A percentile compares a stretch with the other conserved stretches of the same genome.
phyloP scores from a whole-genome alignment of 2,888 invertebrate genomes.

The Clepsis dumicolana region DNA sequence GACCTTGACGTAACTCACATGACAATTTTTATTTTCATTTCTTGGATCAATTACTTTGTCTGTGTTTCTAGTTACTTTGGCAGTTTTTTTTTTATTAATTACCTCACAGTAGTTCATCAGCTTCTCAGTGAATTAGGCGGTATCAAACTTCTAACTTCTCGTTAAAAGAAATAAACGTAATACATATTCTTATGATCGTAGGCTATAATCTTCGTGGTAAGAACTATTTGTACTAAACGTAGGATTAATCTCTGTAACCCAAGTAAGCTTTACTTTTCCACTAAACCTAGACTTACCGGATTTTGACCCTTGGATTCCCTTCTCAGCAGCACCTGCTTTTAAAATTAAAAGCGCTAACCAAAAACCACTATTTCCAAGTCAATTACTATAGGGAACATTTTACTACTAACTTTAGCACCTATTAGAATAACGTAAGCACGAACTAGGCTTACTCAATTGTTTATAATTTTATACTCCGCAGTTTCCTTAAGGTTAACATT shows the following conservation, averaged over 20 bases:
- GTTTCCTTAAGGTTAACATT: slow-evolving; percentile 77
- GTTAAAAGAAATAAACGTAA: slow-evolving; percentile 49
- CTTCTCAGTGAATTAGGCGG: slow-evolving; percentile 59
- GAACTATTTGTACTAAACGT: slow-evolving; percentile 75
- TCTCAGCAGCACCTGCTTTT: slow-evolving; percentile 58
- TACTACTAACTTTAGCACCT: slow-evolving; percentile 86
- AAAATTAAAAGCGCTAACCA: slow-evolving; percentile 64
- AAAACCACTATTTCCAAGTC: slow-evolving; percentile 91
- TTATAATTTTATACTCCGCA: slow-evolving; percentile 85
- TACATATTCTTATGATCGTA: slow-evolving; percentile 84
- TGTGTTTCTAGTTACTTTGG: slow-evolving; percentile 8
- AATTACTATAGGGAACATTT: slow-evolving; percentile 94
- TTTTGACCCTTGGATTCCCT: slow-evolving; percentile 62
- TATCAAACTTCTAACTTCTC: slow-evolving; percentile 45
- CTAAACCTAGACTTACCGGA: slow-evolving; percentile 66
- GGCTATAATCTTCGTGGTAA: slow-evolving; percentile 79
- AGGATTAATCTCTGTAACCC: slow-evolving; percentile 69
- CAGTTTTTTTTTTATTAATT: background rate
- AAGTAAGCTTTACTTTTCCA: slow-evolving; percentile 83
- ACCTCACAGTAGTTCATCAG: slow-evolving; percentile 30
- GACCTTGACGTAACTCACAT: slow-evolving; percentile 17
- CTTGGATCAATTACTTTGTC: background rate
- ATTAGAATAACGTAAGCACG: slow-evolving; percentile 78
- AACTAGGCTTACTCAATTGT: slow-evolving; percentile 80
- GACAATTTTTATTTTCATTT: slow-evolving; percentile 1